Percentiles rank a stretch among this genome's conserved stretches.
phyloP scores from a whole-genome alignment of 2,113 vertebrate genomes.

The Ceratotherium simum region DNA sequence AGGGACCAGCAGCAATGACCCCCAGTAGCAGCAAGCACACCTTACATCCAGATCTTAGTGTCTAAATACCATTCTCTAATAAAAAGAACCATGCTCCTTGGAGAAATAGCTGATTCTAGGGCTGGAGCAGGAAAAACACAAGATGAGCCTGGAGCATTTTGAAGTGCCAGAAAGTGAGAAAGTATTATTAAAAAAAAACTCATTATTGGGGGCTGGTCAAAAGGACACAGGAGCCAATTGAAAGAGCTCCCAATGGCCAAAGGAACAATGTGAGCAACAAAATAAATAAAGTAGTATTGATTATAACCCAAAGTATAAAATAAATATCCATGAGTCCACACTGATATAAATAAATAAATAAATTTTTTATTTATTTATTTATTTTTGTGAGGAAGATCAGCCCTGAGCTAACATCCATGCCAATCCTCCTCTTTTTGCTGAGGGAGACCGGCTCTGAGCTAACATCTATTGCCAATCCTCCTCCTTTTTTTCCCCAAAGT shows the following conservation, averaged over 20 bases:
- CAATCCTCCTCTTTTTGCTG: too few relatives aligned
- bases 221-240: background rate
- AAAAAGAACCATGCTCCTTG: background rate
- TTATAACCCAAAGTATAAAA: background rate
- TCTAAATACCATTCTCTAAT: background rate
- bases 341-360: background rate
- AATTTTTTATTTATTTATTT: too few relatives aligned
- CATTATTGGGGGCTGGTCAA: background rate
- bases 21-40: background rate
- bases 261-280: background rate
- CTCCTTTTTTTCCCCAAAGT: too few relatives aligned
- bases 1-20: background rate
- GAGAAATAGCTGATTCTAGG: background rate
- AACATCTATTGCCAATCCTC: too few relatives aligned
- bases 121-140: background rate
- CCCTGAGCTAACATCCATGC: too few relatives aligned
- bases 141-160: background rate
- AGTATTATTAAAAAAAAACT: background rate
- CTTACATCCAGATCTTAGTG: background rate
- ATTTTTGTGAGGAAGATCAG: too few relatives aligned
- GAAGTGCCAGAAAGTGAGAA: background rate
- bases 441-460: too few relatives aligned
- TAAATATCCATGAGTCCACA: background rate
- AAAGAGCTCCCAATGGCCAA: background rate
- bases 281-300: background rate